Evolutionary conservation across 2,797 vertebrate genomes (phyloP).

Genomic region (Sebastes melanostomus): DNA sequence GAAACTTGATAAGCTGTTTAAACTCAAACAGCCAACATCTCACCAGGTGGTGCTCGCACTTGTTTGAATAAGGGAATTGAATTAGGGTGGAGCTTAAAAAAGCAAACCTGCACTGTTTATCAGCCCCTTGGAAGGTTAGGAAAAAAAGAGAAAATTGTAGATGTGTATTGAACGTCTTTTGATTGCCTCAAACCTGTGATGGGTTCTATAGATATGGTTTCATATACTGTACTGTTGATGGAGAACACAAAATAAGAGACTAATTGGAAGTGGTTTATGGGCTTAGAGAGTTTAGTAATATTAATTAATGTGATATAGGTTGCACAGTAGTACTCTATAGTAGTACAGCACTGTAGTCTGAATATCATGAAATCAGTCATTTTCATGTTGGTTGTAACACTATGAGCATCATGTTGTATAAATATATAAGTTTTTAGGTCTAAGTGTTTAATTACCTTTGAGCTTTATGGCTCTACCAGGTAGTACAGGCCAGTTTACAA

Average conservation of each 20-base stretch:
- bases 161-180: background rate
- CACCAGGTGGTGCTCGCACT: slow-evolving; percentile 1
- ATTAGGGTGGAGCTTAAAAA: slow-evolving; percentile 9
- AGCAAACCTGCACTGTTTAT: slow-evolving; percentile 22
- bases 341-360: background rate
- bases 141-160: background rate
- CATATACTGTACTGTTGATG: background rate
- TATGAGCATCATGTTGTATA: background rate
- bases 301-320: background rate
- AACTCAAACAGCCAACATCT: slow-evolving; percentile 34
- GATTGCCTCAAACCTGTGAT: background rate
- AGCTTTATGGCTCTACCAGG: no score
- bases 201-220: background rate
- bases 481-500: no score
- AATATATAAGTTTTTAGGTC: no score
- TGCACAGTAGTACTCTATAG: background rate
- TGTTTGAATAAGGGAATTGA: slow-evolving; percentile 51
- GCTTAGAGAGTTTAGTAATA: background rate
- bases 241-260: background rate
- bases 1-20: slow-evolving; percentile 36
- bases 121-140: background rate
- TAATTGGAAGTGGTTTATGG: background rate
- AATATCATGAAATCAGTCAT: background rate
- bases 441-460: no score
- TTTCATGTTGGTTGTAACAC: background rate